These are phyloP conservation scores for Pelecanus crispus DNA, from an alignment of 2,113 vertebrate genomes.

Conservation along the genomic window DNA sequence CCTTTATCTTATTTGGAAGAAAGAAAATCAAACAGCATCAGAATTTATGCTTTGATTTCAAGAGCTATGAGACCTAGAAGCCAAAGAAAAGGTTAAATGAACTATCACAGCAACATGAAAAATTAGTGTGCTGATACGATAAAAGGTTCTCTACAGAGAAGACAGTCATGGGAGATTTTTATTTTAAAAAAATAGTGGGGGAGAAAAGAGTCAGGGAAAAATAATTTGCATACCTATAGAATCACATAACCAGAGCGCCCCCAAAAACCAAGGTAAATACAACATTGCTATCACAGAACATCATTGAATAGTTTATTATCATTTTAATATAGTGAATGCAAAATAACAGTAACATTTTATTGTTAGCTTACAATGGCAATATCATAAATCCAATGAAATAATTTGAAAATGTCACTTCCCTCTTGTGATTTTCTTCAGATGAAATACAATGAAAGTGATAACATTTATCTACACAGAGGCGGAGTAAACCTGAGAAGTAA, in stretches of 20 bases:
- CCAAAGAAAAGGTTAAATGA: not conserved
- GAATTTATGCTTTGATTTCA: not conserved
- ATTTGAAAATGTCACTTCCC: not conserved
- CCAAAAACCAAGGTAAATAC: not conserved
- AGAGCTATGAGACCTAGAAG: not conserved
- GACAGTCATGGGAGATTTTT: not conserved
- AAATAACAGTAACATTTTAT: not conserved
- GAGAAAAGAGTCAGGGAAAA: not conserved
- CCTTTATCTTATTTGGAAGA: not conserved
- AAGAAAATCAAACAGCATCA: not conserved
- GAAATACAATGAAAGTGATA: not conserved
- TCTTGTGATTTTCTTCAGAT: not conserved
- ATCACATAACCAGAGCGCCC: fast-evolving
- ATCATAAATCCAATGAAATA: not conserved
- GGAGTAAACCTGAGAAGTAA: not conserved
- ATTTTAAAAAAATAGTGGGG: not conserved
- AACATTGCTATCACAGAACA: not conserved
- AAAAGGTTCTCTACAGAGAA: not conserved
- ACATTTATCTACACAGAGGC: not conserved
- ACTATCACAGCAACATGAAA: not conserved
- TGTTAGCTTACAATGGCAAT: not conserved
- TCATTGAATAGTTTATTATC: not conserved
- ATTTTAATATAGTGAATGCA: not conserved
- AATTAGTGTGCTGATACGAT: not conserved
- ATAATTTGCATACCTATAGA: not conserved